A percentile compares a stretch with the other conserved stretches of the same genome.
phyloP scores from a whole-genome alignment of 2,888 invertebrate species.

The Portevinia maculata region DNA sequence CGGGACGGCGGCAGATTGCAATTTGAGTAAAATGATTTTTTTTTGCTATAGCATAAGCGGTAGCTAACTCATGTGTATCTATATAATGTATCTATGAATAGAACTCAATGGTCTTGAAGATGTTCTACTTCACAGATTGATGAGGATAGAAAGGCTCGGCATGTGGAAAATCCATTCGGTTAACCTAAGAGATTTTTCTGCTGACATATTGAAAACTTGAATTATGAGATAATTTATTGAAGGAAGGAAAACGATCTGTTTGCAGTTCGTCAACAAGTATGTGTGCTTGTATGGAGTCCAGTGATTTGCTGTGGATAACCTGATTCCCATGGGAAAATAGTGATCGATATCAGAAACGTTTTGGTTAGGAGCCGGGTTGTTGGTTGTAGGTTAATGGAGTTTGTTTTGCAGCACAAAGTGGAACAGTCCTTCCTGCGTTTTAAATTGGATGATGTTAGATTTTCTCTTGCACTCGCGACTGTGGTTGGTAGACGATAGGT shows the following conservation, averaged over 20 bases:
- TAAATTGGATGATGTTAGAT: conserved; percentile 59
- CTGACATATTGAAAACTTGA: conserved; percentile 68
- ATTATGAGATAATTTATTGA: conserved; percentile 71
- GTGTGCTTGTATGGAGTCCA: neutral
- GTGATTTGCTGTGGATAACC: conserved; percentile 51
- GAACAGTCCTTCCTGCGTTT: conserved; percentile 65
- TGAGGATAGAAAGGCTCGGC: conserved; percentile 50
- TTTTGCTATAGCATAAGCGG: neutral
- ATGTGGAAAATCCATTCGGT: conserved; percentile 50
- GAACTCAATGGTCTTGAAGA: conserved; percentile 55
- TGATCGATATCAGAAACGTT: conserved; percentile 52
- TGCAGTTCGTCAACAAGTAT: neutral
- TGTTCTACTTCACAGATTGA: conserved; percentile 71
- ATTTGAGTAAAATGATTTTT: conserved; percentile 45
- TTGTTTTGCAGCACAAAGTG: conserved; percentile 42
- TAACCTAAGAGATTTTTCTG: conserved; percentile 39
- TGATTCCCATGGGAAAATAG: conserved; percentile 72
- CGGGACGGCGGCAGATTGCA: conserved; percentile 47
- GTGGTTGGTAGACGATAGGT: neutral
- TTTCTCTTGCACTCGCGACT: conserved; percentile 22
- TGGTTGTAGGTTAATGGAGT: conserved; percentile 34
- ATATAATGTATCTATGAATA: conserved; percentile 26
- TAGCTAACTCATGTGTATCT: conserved; percentile 5
- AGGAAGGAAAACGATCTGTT: conserved; percentile 41
- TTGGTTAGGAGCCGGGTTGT: conserved; percentile 4